phyloP scores from a whole-genome alignment of 2,888 invertebrate genomes.

The Calephelis perditalis region DNA sequence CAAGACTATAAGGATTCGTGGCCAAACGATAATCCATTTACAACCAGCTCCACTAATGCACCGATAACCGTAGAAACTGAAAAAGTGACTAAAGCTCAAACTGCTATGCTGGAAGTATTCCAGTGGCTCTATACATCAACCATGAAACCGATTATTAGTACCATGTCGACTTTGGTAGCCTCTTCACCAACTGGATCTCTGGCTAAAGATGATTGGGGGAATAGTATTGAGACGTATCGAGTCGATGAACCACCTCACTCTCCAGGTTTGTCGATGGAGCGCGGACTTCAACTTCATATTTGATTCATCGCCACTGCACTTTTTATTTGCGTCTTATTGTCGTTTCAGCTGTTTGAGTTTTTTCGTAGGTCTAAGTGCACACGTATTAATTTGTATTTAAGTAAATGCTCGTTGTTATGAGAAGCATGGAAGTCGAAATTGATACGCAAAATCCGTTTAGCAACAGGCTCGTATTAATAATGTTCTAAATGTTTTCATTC shows the following conservation, averaged over 20 bases:
- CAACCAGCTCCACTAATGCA: conserved; percentile 62
- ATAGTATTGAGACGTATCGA: conserved; percentile 70
- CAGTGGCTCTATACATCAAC: conserved; percentile 72
- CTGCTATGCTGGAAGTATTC: conserved; percentile 73
- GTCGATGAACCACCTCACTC: conserved; percentile 74
- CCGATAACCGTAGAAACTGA: conserved; percentile 64
- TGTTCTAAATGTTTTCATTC: not conserved
- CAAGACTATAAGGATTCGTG: conserved; percentile 62
- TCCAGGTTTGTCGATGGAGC: conserved; percentile 75
- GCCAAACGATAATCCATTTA: conserved; percentile 74
- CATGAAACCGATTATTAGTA: conserved; percentile 64
- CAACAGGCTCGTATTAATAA: conserved; percentile 6
- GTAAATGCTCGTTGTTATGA: conserved; percentile 17
- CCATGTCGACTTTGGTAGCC: conserved; percentile 55
- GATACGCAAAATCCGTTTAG: conserved; percentile 13
- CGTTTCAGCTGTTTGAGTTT: conserved; percentile 35
- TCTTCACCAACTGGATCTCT: conserved; percentile 52
- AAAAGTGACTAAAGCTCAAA: conserved; percentile 69
- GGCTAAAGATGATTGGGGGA: conserved; percentile 68
- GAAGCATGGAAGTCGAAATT: conserved; percentile 20
- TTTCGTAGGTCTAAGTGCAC: conserved; percentile 42
- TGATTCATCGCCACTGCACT: conserved; percentile 58
- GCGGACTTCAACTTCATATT: conserved; percentile 56
- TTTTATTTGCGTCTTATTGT: conserved; percentile 56
- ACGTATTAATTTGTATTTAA: conserved; percentile 28